Conservation (phyloP, 1,140 invertebrate species). For the Frieseomelitta varia region DNA sequence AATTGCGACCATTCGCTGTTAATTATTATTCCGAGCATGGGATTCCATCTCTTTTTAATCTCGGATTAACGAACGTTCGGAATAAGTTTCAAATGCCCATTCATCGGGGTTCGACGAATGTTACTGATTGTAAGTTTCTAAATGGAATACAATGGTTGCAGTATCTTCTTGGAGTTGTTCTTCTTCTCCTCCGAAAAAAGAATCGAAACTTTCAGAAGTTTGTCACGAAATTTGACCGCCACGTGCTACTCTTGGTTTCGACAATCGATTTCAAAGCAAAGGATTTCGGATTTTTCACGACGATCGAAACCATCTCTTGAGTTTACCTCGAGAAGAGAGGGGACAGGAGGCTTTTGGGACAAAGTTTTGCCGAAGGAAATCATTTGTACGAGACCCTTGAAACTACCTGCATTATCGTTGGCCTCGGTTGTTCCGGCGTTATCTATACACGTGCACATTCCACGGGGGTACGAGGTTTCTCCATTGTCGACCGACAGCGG, state of each 20-base stretch:
- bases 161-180: too few relatives aligned
- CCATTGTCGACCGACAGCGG: not conserved
- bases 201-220: too few relatives aligned
- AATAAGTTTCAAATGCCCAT: not conserved
- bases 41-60: conserved; percentile 24
- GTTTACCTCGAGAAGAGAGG: too few relatives aligned
- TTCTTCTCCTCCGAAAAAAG: too few relatives aligned
- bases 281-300: too few relatives aligned
- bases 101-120: not conserved
- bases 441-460: conserved; percentile 2
- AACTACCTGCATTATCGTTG: not conserved
- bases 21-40: not conserved
- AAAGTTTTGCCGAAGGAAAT: not conserved
- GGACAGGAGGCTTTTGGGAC: not conserved
- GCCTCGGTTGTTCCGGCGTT: not conserved
- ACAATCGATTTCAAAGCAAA: too few relatives aligned
- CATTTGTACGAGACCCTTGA: not conserved
- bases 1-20: conserved; percentile 27
- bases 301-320: too few relatives aligned
- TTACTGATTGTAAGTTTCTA: not conserved
- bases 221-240: too few relatives aligned
- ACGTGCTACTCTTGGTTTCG: too few relatives aligned
- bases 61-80: conserved; percentile 11
- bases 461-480: not conserved
- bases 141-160: not conserved